These are phyloP conservation scores for Timandra comae DNA, from an alignment of 2,888 invertebrate species.

Conservation along the genomic window DNA sequence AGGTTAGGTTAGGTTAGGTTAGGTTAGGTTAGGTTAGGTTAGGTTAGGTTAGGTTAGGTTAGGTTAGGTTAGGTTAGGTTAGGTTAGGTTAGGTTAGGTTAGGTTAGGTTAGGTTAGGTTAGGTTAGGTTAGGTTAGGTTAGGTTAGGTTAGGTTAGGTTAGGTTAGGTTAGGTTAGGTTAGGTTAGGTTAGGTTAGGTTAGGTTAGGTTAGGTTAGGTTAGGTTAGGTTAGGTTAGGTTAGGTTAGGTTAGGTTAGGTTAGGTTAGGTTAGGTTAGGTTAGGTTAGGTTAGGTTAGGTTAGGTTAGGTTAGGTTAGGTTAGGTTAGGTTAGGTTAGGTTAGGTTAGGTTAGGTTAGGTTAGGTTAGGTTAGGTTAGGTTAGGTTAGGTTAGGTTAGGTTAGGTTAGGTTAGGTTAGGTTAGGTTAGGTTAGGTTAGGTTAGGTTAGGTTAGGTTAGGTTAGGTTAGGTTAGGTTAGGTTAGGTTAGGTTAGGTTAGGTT, in stretches of 20 bases:
- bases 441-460: neutral
- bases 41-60: neutral
- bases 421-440: neutral
- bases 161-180: neutral
- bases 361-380: neutral
- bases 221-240: neutral
- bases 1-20: neutral
- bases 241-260: neutral
- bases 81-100: neutral
- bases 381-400: neutral
- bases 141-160: neutral
- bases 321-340: neutral
- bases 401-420: neutral
- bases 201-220: neutral
- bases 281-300: neutral
- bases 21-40: neutral
- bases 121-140: neutral
- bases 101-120: neutral
- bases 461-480: neutral
- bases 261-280: neutral
- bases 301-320: neutral
- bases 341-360: neutral
- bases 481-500: constrained; percentile 7
- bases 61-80: neutral
- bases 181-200: neutral